These are phyloP conservation scores for Thysanoteuthis rhombus DNA, from an alignment of 2,888 invertebrate genomes.

Conservation along the genomic window DNA sequence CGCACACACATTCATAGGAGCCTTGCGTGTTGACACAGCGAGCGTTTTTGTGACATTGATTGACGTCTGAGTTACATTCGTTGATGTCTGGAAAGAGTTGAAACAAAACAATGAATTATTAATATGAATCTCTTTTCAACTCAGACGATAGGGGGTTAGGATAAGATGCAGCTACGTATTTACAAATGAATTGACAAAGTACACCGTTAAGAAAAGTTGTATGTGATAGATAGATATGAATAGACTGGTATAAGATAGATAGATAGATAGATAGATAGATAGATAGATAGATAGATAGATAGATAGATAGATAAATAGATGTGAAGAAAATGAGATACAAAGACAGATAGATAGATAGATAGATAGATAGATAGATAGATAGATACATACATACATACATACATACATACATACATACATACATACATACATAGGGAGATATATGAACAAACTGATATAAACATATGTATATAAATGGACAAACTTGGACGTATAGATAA, in stretches of 20 bases:
- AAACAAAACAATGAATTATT: not conserved
- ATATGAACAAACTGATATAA: no score
- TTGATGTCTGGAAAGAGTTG: slow-evolving; percentile 78
- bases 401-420: slow-evolving; percentile 26
- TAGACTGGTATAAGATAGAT: no score
- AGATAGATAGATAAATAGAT: slow-evolving; percentile 1
- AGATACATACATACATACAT: not conserved
- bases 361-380: not conserved
- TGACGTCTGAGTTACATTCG: slow-evolving; percentile 77
- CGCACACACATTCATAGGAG: slow-evolving; percentile 44
- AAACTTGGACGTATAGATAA: no score
- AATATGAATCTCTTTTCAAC: no score
- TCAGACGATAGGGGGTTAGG: no score
- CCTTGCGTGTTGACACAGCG: slow-evolving; percentile 45
- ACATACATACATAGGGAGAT: not conserved
- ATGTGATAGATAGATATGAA: no score
- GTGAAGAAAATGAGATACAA: no score
- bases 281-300: not conserved
- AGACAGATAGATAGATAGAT: not conserved
- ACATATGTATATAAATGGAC: no score
- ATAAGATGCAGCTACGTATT: no score
- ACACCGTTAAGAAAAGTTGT: no score
- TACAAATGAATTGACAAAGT: no score
- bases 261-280: not conserved
- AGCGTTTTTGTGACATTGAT: slow-evolving; percentile 69